Evolutionary conservation across 1,140 invertebrate genomes (phyloP), one percentile per base, ranked within the genome.

Genomic region (Rhopalosiphum maidis): DNA sequence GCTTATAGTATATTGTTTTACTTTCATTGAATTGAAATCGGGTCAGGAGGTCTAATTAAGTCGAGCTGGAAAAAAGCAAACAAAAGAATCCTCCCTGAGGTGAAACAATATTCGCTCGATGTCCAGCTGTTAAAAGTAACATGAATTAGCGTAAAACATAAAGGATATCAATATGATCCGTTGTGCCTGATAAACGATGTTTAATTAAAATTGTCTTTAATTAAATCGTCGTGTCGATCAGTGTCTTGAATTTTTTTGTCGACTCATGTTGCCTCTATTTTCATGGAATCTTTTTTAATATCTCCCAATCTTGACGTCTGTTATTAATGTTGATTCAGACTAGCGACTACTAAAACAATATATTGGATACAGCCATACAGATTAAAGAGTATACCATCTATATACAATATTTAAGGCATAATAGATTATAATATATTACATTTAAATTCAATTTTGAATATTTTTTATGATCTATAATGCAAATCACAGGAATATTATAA

Each of bases 121-220:
- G 77, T 93, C 82, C 82, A 86, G 82, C 91, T 93, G 91, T 93
- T 93, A 43, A 68, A 68, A 43, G 89, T 90, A 90, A 43, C 89
- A 68, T 68, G 89, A 90, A 90, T 68, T 90, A 90, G 89, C 89
- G 89, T 90, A 90, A 68, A 90, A 68, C 55, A 90, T 90, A 90
- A 90, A 90, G 89, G 54, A 68, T 90, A 90, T 90, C 54, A n/a
- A 89, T 55, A 89, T 46, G 91, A 93, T 93, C 46, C 77, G 77
- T 54, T 86, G 82, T 83, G 43, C 30, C 46, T 54, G 91, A 93
- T 93, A 93, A 93, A 93, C 91, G 91, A 83, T 93, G 91, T 93
- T 93, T 93, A 93, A 86, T 93, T 93, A 93, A 93, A 93, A 93
- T 93, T 86, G 91, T 86, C 91, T 93, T 93, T 93, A 92, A 92